Evolutionary conservation across 2,797 vertebrate genomes (phyloP).

Genomic region (Chloroceryle inda): DNA sequence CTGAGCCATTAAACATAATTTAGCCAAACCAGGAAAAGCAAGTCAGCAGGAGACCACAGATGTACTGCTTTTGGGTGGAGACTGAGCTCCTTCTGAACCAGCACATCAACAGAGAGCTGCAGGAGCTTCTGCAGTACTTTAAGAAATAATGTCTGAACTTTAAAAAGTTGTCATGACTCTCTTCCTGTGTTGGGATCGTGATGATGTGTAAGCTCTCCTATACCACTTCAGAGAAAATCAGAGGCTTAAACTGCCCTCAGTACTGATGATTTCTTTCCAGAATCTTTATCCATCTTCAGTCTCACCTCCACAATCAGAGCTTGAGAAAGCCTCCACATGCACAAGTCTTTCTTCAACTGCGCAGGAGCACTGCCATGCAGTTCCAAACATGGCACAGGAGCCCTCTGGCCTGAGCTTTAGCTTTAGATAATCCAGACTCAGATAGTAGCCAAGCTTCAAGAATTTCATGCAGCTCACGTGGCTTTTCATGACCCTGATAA

Average conservation of each 20-base stretch:
- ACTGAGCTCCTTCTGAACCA: background rate
- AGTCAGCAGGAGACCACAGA: background rate
- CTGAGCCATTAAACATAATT: background rate
- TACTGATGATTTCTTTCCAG: background rate
- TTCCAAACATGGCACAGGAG: background rate
- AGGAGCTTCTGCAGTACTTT: background rate
- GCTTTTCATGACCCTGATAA: background rate
- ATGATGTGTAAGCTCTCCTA: background rate
- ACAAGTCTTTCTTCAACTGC: background rate
- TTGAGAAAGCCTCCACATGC: background rate
- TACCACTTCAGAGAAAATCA: background rate
- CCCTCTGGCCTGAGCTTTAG: background rate
- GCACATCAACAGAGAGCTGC: background rate
- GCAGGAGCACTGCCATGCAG: background rate
- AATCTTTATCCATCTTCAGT: background rate
- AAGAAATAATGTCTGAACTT: background rate
- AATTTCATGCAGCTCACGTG: background rate
- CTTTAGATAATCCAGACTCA: background rate
- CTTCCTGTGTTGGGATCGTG: background rate
- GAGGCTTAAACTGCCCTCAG: background rate
- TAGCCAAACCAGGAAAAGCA: background rate
- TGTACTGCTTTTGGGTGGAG: background rate
- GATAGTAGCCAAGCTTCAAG: background rate
- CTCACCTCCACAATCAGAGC: background rate
- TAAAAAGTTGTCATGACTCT: background rate